Percentiles rank a stretch among this genome's conserved stretches.
These are phyloP conservation scores for Ciconia maguari DNA, from an alignment of 2,113 vertebrate species.

Conservation along the genomic window DNA sequence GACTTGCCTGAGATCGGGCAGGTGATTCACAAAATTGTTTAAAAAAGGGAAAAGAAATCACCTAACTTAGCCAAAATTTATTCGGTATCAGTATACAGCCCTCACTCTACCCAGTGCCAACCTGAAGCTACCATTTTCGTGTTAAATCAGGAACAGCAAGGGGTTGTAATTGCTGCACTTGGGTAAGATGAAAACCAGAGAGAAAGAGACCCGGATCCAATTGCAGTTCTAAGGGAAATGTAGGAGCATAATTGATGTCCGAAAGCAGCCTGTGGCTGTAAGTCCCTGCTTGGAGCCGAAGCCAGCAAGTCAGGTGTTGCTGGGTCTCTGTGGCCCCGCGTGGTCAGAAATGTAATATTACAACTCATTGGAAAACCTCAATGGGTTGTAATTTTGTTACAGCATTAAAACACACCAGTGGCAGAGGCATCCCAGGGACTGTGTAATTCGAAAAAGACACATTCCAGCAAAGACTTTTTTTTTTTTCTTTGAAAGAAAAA, in stretches of 20 bases:
- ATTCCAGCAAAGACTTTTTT: neutral
- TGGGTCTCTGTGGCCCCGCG: neutral
- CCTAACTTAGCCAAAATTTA: neutral
- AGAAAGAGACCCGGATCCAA: neutral
- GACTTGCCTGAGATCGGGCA: neutral
- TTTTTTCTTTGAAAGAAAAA: constrained; percentile 4
- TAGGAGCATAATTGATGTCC: neutral
- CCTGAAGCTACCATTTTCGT: neutral
- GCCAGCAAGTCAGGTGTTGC: neutral
- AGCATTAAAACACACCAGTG: constrained; percentile 14
- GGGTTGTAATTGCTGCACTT: neutral
- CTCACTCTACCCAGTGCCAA: neutral
- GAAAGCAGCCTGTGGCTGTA: neutral
- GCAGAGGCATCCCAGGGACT: constrained; percentile 22
- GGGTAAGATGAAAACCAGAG: neutral
- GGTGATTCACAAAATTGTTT: neutral
- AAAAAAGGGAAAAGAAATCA: neutral
- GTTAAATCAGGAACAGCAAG: neutral
- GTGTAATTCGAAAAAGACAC: constrained; percentile 4
- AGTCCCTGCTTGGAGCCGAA: neutral
- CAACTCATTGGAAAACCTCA: constrained; percentile 3
- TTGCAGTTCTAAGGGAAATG: neutral
- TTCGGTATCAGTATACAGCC: neutral
- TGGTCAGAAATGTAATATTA: constrained; percentile 4
- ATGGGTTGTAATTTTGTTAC: neutral